Evolutionary conservation across 2,113 vertebrate genomes (phyloP).

Genomic region (Peromyscus leucopus): DNA sequence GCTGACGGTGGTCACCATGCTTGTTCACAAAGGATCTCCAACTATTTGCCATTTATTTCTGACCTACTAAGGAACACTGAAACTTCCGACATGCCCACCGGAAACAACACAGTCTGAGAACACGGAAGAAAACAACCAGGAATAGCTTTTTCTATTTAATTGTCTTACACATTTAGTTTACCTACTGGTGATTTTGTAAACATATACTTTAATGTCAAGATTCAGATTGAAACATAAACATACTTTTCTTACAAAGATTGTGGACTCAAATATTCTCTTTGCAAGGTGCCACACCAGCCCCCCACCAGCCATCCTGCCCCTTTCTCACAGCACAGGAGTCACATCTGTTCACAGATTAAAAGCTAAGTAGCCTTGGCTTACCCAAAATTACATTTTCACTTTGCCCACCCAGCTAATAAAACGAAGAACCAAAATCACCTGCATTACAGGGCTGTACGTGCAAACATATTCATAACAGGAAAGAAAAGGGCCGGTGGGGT

Average conservation of each 20-base stretch:
- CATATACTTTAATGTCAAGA: slow-evolving; percentile 81
- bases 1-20: not conserved
- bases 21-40: not conserved
- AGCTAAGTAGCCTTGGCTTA: slow-evolving; percentile 9
- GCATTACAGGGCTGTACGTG: slow-evolving; percentile 56
- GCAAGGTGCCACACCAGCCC: slow-evolving; percentile 73
- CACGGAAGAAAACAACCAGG: slow-evolving; percentile 57
- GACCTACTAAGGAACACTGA: slow-evolving; percentile 47
- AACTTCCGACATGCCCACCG: slow-evolving; percentile 84
- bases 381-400: not conserved
- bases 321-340: not conserved
- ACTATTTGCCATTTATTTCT: slow-evolving; percentile 61
- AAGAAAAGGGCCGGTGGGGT: slow-evolving; percentile 41
- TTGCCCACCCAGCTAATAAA: slow-evolving; percentile 54
- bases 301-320: not conserved
- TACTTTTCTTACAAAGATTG: slow-evolving; percentile 80
- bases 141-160: slow-evolving; percentile 70
- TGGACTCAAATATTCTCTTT: slow-evolving; percentile 72
- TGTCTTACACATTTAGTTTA: slow-evolving; percentile 68
- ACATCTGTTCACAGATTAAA: slow-evolving; percentile 22
- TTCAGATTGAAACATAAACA: slow-evolving; percentile 83
- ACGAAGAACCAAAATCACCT: slow-evolving; percentile 39
- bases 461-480: slow-evolving; percentile 47
- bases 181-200: slow-evolving; percentile 81
- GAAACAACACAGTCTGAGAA: slow-evolving; percentile 69